Percentiles rank a stretch among this genome's conserved stretches.
Evolutionary conservation across 2,888 invertebrate genomes (phyloP).

Genomic region (Ochlodes sylvanus): DNA sequence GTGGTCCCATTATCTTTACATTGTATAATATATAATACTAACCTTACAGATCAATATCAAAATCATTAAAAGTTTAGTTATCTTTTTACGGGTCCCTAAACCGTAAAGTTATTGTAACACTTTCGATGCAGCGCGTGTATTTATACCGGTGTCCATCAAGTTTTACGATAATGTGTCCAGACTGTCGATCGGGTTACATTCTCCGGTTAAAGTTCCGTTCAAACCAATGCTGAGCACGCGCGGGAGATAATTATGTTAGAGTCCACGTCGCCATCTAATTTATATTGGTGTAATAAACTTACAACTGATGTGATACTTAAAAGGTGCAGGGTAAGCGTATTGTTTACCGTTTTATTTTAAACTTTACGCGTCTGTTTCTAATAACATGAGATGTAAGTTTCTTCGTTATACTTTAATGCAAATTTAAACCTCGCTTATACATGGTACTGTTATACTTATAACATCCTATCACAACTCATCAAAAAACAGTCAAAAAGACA

Average conservation of each 20-base stretch:
- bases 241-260: conserved; percentile 25
- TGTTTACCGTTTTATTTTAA: background rate
- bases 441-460: no score
- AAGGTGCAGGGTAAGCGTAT: background rate
- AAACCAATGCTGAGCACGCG: conserved; percentile 20
- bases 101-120: conserved; percentile 32
- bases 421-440: no score
- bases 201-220: conserved; percentile 39
- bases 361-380: background rate
- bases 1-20: no score
- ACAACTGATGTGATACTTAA: conserved; percentile 9
- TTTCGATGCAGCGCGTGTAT: conserved; percentile 37
- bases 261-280: conserved; percentile 13
- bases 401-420: no score
- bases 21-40: no score
- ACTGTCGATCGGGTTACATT: conserved; percentile 45
- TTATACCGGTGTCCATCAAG: conserved; percentile 39
- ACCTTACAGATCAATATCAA: background rate
- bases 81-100: conserved; percentile 26
- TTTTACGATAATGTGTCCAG: conserved; percentile 46
- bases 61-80: background rate
- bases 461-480: no score
- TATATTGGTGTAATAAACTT: conserved; percentile 24
- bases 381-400: background rate
- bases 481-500: no score